Evolutionary conservation across 2,888 invertebrate species (phyloP), one percentile per base, ranked within the genome.

Genomic region (Eristalis intricaria): DNA sequence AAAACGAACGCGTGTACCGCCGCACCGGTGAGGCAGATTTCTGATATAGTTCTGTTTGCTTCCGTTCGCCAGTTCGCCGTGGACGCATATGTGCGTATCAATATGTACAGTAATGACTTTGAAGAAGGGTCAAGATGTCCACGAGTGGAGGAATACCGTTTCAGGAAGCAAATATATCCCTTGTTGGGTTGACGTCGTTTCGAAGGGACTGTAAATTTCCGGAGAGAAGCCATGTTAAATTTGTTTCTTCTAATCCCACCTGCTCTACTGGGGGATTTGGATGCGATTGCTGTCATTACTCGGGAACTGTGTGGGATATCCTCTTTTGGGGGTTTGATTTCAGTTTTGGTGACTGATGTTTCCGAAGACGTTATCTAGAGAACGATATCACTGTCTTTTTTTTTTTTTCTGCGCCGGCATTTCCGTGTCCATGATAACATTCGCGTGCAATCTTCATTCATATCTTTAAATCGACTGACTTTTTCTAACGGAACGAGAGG

Each of bases 1-100:
- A 79, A 75, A 79, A 75, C 65, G 75, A 79, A 61, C 66, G 75
- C 61, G 50, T 86, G 82, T 82, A 38, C 63, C 19, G 7, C 50
- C 66, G 56, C n/a, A 4, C 50, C 66, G 56, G 74, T 74, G 22
- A 29, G 63, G 77, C 32, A 40, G 85, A 75, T 73, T 43, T 50
- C 64, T 80, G 58, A 73, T 66, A 63, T 40, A 43, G 65, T 77
- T 66, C 65, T 71, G 22, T 61, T 68, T 60, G 77, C 32, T 68
- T 50, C 29, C 22, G 38, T 23, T 68, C 40, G 68, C 32, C 19
- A 29, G 74, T 65, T 70, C 40, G 11, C 26, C 38, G 35, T 69
- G 26, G 29, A 68, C 5, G 19, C 19, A 8, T 50, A 19, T 50
- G 19, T 50, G 19, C 19, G 50, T 50, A 50, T 50, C 50, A 19